phyloP scores from a whole-genome alignment of 2,113 vertebrate genomes.

The Bufo bufo region DNA sequence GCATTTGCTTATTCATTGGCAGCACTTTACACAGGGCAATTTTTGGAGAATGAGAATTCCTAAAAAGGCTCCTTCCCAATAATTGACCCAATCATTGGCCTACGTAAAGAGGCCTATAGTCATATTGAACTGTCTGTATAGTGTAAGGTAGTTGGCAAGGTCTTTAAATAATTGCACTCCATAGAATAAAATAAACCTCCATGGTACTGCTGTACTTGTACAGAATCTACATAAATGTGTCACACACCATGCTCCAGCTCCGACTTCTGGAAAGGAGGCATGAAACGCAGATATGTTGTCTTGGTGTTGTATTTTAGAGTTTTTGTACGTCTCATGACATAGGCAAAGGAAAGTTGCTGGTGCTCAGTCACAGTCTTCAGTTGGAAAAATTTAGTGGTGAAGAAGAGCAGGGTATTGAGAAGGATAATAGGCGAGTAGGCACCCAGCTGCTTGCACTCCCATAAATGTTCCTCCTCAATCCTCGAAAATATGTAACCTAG shows the following conservation, averaged over 20 bases:
- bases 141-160: neutral
- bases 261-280: slow-evolving; percentile 81
- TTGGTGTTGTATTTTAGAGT: slow-evolving; percentile 84
- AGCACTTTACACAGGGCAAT: too few species aligned
- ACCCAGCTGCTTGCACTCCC: slow-evolving; percentile 97
- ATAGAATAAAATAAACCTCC: neutral
- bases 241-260: slow-evolving; percentile 75
- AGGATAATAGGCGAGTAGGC: slow-evolving; percentile 96
- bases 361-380: slow-evolving; percentile 90
- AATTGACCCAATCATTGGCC: too few species aligned
- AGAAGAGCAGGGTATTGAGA: slow-evolving; percentile 95
- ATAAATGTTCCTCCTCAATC: slow-evolving; percentile 93
- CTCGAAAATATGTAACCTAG: slow-evolving; percentile 91
- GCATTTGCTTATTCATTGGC: too few species aligned
- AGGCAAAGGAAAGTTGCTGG: slow-evolving; percentile 91
- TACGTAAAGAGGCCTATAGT: too few species aligned
- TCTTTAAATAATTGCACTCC: neutral
- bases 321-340: slow-evolving; percentile 89
- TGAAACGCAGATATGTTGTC: slow-evolving; percentile 91
- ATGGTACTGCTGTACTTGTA: neutral
- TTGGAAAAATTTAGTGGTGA: slow-evolving; percentile 96
- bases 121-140: neutral
- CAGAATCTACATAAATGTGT: neutral
- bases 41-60: too few species aligned
- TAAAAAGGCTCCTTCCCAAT: too few species aligned